Evolutionary conservation across 1,140 invertebrate genomes (phyloP), one percentile per base, ranked within the genome.

Genomic region (Drosophila ficusphila): DNA sequence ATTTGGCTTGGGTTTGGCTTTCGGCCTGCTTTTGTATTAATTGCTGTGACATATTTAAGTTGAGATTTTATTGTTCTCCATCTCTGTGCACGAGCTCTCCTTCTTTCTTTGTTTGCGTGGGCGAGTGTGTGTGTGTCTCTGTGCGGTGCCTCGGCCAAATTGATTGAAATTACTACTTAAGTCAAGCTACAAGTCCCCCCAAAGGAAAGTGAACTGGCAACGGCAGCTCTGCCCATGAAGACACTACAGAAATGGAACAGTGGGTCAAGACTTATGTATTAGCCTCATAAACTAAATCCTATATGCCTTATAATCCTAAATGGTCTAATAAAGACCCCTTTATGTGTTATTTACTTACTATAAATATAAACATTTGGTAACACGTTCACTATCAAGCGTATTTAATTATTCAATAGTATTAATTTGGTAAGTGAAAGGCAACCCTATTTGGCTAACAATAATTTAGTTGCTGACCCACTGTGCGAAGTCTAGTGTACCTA

Each of bases 91-190:
- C 16, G 38, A 68, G 51, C 41, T 47, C 31, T 52, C 12, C 25
- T 51, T 51, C 33, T 64, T 57, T 75, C 44, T 36, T 67, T 58
- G 62, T 48, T 60, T 34, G 46, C 36, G n/a, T 46, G 33, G 12
- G 7, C n/a, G 18, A 23, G 29, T 64, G 49, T 51, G 29, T 64
- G 49, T 51, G 16, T 53, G 36, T 42, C 25, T 65, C 27, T 41
- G 42, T 23, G 36, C 41, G 44, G 53, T 33, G 70, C 31, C 44
- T 68, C 11, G 61, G 34, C 62, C 62, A 60, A 76, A 74, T 75
- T 76, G 72, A 76, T 76, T 76, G 72, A 76, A 76, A 75, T 76
- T 76, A 76, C 71, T 76, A 76, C 72, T 76, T 76, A 76, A 75
- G 71, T 65, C 72, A 21, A 52, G 62, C 62, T 67, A 61, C 68